Evolutionary conservation across 2,888 invertebrate genomes (phyloP).

Genomic region (Auanema sp.): DNA sequence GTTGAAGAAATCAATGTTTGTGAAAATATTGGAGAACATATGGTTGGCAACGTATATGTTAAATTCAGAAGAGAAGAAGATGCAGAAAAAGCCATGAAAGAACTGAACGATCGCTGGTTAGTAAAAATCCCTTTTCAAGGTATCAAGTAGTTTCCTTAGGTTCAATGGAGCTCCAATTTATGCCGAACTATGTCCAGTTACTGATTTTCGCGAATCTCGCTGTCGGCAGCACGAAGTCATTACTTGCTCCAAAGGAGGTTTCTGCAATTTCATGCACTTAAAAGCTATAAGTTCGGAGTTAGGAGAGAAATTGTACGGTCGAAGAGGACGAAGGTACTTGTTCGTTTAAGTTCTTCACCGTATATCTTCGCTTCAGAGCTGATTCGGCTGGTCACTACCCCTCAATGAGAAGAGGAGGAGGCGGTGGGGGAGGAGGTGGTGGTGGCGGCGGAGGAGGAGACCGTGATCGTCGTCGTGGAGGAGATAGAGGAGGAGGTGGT

Average conservation of each 20-base stretch:
- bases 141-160: constrained; percentile 28
- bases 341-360: background rate
- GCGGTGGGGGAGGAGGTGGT: constrained; percentile 36
- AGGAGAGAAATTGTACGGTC: constrained; percentile 43
- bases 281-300: constrained; percentile 77
- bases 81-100: constrained; percentile 94
- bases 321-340: constrained; percentile 35
- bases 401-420: constrained; percentile 35
- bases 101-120: constrained; percentile 74
- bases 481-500: constrained; percentile 24
- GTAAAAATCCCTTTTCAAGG: constrained; percentile 8
- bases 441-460: constrained; percentile 30
- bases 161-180: constrained; percentile 94
- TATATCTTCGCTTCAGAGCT: constrained; percentile 26
- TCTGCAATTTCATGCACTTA: constrained; percentile 99
- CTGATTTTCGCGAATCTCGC: constrained; percentile 98
- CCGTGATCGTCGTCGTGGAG: constrained; percentile 22
- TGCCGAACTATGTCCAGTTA: constrained; percentile 96
- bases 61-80: constrained; percentile 92
- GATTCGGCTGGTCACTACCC: constrained; percentile 54
- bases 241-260: constrained; percentile 90
- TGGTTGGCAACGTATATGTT: constrained; percentile 98
- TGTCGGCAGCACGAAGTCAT: constrained; percentile 92
- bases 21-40: constrained; percentile 78
- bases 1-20: constrained; percentile 99